phyloP scores from a whole-genome alignment of 2,113 vertebrate species.

The Zingel zingel region DNA sequence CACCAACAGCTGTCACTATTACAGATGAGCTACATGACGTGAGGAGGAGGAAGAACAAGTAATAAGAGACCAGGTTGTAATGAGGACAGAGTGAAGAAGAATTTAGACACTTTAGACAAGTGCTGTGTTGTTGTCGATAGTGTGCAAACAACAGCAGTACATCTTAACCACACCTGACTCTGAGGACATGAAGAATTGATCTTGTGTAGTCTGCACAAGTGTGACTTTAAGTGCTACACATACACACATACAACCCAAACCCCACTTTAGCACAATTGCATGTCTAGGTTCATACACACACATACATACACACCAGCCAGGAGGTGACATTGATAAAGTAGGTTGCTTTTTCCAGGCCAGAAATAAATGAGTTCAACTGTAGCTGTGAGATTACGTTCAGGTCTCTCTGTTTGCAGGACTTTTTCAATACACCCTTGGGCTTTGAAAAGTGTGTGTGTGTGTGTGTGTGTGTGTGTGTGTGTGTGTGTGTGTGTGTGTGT shows the following conservation, averaged over 20 bases:
- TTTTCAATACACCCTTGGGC: constrained; percentile 58
- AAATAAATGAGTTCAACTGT: constrained; percentile 82
- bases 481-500: constrained; percentile 20
- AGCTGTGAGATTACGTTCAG: constrained; percentile 75
- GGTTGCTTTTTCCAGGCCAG: constrained; percentile 68
- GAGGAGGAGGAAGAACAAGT: not conserved
- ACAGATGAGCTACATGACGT: constrained; percentile 27
- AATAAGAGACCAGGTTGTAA: constrained; percentile 5
- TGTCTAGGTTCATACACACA: constrained; percentile 26
- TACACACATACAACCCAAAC: constrained; percentile 19
- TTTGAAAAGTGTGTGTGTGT: constrained; percentile 28
- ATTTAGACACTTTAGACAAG: not conserved
- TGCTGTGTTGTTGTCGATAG: not conserved
- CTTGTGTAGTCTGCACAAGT: not conserved
- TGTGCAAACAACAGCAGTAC: not conserved
- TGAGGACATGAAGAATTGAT: not conserved
- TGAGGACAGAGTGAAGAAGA: constrained; percentile 1
- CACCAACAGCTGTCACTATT: constrained; percentile 17
- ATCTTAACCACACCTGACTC: not conserved
- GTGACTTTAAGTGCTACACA: not conserved
- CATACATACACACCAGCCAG: constrained; percentile 38
- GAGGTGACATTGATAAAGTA: constrained; percentile 76
- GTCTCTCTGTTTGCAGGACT: constrained; percentile 58
- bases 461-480: constrained; percentile 9
- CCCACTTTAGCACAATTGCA: constrained; percentile 40